Evolutionary conservation across 2,113 vertebrate genomes (phyloP), one percentile per base, ranked within the genome.

Genomic region (Seriola rivoliana): DNA sequence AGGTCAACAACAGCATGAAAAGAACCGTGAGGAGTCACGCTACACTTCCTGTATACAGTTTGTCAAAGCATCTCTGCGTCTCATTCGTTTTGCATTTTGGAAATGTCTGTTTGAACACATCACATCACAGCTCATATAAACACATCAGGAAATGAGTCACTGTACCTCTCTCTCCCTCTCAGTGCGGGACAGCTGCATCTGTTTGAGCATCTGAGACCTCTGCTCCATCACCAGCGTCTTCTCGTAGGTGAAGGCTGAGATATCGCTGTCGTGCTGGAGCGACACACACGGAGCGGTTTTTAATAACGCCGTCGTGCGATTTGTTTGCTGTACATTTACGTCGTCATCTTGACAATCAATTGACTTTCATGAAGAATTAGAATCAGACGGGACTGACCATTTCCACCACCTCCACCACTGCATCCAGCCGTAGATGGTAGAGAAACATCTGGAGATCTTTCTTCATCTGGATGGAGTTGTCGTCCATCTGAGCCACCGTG

Each of bases 401-500:
- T 95, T 99, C 98, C 78, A 99, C 98, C 87, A 99, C 98, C 92
- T 99, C 98, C 68, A 99, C 98, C 90, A 97, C 95, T 12, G 98
- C 98, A 32, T 97, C 96, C 77, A 99, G 94, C 0, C 97, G 94
- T 4, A 99, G 95, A 21, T 99, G 97, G 78, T 99, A 99, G 3
- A 99, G 90, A 88, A 99, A 98, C 92, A 95, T 94, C 93, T 99
- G 97, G 48, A 99, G 95, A 85, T 99, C 98, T 75, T 98, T 99
- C 92, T 99, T 99, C 98, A 99, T 99, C 93, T 98, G 97, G 93
- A 99, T 98, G 86, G 97, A 98, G 74, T 99, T 99, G 90, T 99
- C 98, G 19, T 98, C 96, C 95, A 97, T 96, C 82, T 99, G 97
- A 32, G 98, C 98, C 0, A 99, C 98, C 0, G 97, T 98, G 91